A percentile compares a stretch with the other conserved stretches of the same genome.
These are phyloP conservation scores for Pogonus chalceus DNA, from an alignment of 1,140 invertebrate genomes.

Conservation along the genomic window DNA sequence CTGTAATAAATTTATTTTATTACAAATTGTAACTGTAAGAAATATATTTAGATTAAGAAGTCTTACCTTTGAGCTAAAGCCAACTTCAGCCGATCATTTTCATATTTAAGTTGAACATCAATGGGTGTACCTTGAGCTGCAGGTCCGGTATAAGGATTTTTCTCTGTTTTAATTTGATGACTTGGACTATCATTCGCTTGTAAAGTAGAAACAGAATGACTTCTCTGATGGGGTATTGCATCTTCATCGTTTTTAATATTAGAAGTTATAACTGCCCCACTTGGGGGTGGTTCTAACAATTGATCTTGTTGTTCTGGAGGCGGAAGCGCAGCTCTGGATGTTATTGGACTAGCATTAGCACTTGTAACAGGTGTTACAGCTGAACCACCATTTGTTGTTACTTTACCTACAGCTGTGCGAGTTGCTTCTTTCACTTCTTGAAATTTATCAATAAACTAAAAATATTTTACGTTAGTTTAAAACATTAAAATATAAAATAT, in stretches of 20 bases:
- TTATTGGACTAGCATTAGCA: slow-evolving; percentile 76
- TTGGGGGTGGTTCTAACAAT: slow-evolving; percentile 39
- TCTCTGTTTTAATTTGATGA: slow-evolving; percentile 40
- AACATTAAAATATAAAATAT: not conserved
- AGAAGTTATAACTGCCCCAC: slow-evolving; percentile 16
- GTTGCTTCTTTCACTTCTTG: slow-evolving; percentile 96
- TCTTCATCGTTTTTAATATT: slow-evolving; percentile 22
- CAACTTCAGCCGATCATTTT: slow-evolving; percentile 92
- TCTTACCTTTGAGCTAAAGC: slow-evolving; percentile 88
- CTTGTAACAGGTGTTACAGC: slow-evolving; percentile 71
- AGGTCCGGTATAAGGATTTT: slow-evolving; percentile 33
- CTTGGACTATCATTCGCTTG: slow-evolving; percentile 51
- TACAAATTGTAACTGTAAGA: too few relatives aligned
- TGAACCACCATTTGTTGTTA: slow-evolving; percentile 60
- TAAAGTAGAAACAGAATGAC: slow-evolving; percentile 42
- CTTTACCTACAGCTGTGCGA: slow-evolving; percentile 53
- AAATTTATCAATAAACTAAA: slow-evolving; percentile 96
- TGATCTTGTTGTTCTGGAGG: slow-evolving; percentile 34
- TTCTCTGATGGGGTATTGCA: slow-evolving; percentile 37
- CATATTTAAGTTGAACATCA: slow-evolving; percentile 91
- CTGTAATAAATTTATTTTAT: too few relatives aligned
- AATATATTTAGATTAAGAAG: too few relatives aligned
- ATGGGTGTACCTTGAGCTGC: slow-evolving; percentile 37
- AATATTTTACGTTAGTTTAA: slow-evolving; percentile 15
- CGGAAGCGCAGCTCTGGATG: slow-evolving; percentile 47